Evolutionary conservation across 2,888 invertebrate genomes (phyloP).

Genomic region (Nysson spinosus): DNA sequence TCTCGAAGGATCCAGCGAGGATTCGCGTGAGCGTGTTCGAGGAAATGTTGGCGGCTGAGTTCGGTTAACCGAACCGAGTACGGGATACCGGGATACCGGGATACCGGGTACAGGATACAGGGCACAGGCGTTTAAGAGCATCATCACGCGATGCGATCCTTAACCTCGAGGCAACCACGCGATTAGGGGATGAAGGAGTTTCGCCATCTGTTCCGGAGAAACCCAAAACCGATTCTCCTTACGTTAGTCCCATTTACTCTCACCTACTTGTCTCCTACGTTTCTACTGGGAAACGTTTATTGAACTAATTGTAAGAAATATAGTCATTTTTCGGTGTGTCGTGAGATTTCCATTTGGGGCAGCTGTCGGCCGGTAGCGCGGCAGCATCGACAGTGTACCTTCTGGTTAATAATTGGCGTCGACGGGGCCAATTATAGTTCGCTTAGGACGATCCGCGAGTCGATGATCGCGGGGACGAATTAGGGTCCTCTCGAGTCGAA

Average conservation of each 20-base stretch:
- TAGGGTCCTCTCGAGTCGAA: conserved; percentile 23
- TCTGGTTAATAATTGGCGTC: no score
- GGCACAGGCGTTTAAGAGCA: conserved; percentile 49
- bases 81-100: conserved; percentile 56
- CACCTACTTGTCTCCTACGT: no score
- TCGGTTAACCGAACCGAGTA: conserved; percentile 64
- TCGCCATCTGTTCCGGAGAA: conserved; percentile 7
- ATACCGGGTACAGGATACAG: conserved; percentile 57
- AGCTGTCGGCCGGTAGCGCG: no score
- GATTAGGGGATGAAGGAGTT: conserved; percentile 51
- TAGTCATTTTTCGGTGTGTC: no score
- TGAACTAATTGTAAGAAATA: no score
- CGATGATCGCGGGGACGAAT: conserved; percentile 48
- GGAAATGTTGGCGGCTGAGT: conserved; percentile 68
- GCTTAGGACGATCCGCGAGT: conserved; percentile 60
- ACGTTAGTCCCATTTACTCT: no score
- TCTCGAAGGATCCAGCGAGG: conserved; percentile 2
- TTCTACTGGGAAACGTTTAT: no score
- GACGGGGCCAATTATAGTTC: conserved; percentile 65
- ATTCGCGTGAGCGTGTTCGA: conserved; percentile 41
- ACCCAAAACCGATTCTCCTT: no score
- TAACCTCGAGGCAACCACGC: conserved; percentile 55
- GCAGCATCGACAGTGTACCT: no score
- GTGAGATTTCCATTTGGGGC: no score
- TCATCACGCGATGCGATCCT: conserved; percentile 67